phyloP scores from a whole-genome alignment of 2,113 vertebrate species.

The Speoplatyrhinus poulsoni region DNA sequence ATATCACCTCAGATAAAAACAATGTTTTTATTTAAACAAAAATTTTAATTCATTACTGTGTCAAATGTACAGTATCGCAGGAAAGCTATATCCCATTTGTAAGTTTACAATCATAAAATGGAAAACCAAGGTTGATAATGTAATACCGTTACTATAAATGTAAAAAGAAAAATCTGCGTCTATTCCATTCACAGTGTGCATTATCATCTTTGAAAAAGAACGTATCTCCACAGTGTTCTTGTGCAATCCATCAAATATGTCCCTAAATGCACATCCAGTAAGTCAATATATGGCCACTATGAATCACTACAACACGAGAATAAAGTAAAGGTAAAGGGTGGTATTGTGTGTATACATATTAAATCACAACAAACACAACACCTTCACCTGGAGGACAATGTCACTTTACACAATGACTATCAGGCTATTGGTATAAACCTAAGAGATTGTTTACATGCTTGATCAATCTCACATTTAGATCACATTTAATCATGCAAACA shows the following conservation, averaged over 20 bases:
- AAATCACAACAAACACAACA: conserved; percentile 18
- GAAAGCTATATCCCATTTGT: no score
- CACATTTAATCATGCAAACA: not conserved
- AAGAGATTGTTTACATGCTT: conserved; percentile 11
- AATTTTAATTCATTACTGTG: no score
- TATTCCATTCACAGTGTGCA: no score
- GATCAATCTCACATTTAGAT: not conserved
- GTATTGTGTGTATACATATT: conserved; percentile 23
- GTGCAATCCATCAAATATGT: conserved; percentile 44
- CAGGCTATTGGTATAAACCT: not conserved
- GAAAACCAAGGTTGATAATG: no score
- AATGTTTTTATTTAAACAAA: no score
- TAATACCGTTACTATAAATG: no score
- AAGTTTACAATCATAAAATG: no score
- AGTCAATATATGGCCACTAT: conserved; percentile 35
- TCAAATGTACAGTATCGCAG: no score
- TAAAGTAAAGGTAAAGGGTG: conserved; percentile 7
- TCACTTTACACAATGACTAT: conserved; percentile 3
- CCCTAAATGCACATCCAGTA: conserved; percentile 43
- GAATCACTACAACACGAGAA: conserved; percentile 21
- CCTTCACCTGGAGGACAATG: conserved; percentile 7
- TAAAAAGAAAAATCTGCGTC: not conserved
- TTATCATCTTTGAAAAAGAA: conserved; percentile 19
- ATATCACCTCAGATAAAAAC: no score
- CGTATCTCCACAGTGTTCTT: conserved; percentile 40